Evolutionary conservation across 2,888 invertebrate genomes (phyloP).

Genomic region (Epirrhoe tristata): DNA sequence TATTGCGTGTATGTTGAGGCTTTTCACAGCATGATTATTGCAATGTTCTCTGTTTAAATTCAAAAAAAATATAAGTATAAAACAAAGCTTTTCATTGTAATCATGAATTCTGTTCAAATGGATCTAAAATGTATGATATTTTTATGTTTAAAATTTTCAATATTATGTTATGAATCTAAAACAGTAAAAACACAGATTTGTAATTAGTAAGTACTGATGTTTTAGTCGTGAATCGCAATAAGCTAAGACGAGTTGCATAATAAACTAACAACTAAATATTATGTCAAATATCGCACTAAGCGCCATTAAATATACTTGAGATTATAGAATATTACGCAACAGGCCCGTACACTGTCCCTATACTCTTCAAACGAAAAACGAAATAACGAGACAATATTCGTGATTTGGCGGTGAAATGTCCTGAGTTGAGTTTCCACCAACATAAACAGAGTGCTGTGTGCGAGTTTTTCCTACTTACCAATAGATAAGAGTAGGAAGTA

Average conservation of each 20-base stretch:
- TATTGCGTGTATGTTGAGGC: constrained; percentile 45
- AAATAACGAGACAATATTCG: too few species aligned
- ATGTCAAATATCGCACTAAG: background rate
- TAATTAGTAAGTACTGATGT: background rate
- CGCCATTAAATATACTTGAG: background rate
- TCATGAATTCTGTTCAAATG: background rate
- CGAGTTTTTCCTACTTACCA: too few species aligned
- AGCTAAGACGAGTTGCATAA: background rate
- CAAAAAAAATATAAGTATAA: background rate
- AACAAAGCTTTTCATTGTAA: background rate
- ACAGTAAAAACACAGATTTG: background rate
- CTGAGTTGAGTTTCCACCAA: too few species aligned
- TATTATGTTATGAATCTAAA: too few species aligned
- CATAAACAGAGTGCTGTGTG: too few species aligned
- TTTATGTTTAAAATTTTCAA: background rate
- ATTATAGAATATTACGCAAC: background rate
- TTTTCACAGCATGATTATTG: constrained; percentile 1
- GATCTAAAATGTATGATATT: background rate
- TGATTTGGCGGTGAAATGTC: too few species aligned
- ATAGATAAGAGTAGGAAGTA: too few species aligned
- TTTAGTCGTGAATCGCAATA: background rate
- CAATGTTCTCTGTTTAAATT: background rate
- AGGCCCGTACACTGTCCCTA: background rate
- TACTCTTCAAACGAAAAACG: too few species aligned
- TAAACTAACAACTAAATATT: background rate